phyloP scores from a whole-genome alignment of 2,113 vertebrate genomes.

The Callaeas wilsoni region DNA sequence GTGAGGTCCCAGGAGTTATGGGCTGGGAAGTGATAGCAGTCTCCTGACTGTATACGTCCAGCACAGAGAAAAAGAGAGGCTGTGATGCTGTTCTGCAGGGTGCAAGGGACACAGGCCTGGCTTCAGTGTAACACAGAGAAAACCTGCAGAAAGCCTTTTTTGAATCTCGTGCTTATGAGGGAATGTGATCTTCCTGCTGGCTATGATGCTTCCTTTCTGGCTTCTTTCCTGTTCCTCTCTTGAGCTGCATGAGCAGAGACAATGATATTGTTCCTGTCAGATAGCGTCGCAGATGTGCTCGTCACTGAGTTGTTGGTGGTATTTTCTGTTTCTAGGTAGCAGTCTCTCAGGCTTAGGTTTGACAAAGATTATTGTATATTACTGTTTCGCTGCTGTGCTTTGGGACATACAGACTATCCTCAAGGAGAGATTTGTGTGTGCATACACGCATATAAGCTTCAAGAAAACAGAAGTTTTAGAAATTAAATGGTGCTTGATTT shows the following conservation, averaged over 20 bases:
- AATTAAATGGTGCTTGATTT: neutral
- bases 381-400: neutral
- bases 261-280: neutral
- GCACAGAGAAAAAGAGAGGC: neutral
- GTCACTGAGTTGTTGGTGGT: rapidly evolving
- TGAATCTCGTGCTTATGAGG: neutral
- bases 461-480: neutral
- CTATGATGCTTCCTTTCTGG: neutral
- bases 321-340: neutral
- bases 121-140: neutral
- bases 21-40: neutral
- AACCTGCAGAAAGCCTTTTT: neutral
- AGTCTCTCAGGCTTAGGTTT: neutral
- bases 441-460: rapidly evolving
- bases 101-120: neutral
- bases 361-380: neutral
- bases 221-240: neutral
- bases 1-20: neutral
- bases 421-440: rapidly evolving
- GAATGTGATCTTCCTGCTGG: neutral
- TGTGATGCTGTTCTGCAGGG: neutral
- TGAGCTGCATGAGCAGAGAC: neutral
- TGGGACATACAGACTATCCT: neutral
- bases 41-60: neutral
- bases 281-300: neutral